These are phyloP conservation scores for Sinocyclocheilus grahami DNA, from an alignment of 2,113 vertebrate genomes.

Conservation along the genomic window DNA sequence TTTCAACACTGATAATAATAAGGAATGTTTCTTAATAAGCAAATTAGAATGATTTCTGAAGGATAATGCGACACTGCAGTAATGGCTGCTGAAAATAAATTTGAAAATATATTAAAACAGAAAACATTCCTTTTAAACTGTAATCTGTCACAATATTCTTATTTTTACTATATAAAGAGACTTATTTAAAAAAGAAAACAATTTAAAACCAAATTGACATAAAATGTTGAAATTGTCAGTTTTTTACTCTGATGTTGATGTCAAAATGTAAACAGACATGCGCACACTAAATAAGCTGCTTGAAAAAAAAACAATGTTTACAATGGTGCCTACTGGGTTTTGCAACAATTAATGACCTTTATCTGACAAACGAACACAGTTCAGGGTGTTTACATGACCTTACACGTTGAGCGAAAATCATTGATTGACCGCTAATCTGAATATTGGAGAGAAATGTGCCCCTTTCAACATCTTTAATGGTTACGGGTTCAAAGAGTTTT, in stretches of 20 bases:
- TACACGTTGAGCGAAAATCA: not conserved
- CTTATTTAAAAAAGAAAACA: not conserved
- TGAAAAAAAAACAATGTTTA: not conserved
- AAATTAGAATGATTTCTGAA: not conserved
- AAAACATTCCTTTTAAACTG: not conserved
- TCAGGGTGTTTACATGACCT: conserved; percentile 7
- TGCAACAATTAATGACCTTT: not conserved
- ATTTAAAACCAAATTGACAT: not conserved
- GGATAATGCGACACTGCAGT: not conserved
- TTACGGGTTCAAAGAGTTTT: not conserved
- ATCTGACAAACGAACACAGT: not conserved
- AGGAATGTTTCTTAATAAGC: not conserved
- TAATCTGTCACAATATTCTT: no score
- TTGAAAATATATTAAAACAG: not conserved
- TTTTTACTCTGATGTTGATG: not conserved
- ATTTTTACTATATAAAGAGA: no score
- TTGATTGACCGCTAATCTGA: not conserved
- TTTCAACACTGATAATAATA: not conserved
- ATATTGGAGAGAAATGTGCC: not conserved
- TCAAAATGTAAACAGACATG: not conserved
- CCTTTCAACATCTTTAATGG: not conserved
- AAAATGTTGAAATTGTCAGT: not conserved
- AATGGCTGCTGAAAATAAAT: not conserved
- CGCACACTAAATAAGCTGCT: not conserved
- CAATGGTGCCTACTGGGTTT: not conserved